A percentile compares a stretch with the other conserved stretches of the same genome.
Conservation (phyloP, 92 coral and sea anemone species). For the Epizoanthus ramosus region DNA sequence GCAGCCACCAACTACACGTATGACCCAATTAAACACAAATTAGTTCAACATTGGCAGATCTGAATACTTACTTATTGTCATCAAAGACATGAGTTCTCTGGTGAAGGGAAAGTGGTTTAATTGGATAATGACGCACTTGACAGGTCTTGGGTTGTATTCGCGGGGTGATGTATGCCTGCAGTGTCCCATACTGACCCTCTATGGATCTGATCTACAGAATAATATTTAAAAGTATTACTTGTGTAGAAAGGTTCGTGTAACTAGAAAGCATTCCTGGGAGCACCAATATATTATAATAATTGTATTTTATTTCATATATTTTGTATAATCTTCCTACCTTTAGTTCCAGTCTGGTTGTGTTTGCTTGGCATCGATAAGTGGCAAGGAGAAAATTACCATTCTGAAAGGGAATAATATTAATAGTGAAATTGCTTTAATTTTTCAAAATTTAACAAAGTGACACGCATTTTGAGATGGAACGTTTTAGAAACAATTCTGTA, state of each 20-base stretch:
- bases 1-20: too few species aligned
- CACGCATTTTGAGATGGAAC: neutral
- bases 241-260: neutral
- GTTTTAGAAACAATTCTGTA: neutral
- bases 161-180: conserved; percentile 96
- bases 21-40: too few species aligned
- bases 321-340: conserved; percentile 55
- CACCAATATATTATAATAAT: neutral
- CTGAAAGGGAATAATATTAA: conserved; percentile 57
- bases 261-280: neutral
- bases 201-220: conserved; percentile 84
- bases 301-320: too few species aligned
- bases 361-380: conserved; percentile 97
- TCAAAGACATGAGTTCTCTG: conserved; percentile 94
- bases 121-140: conserved; percentile 92
- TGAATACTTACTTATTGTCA: conserved; percentile 82
- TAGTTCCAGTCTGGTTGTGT: conserved; percentile 95
- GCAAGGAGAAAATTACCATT: conserved; percentile 96
- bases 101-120: conserved; percentile 96
- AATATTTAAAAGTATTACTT: conserved; percentile 3
- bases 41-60: too few species aligned
- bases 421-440: neutral
- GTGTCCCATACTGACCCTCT: conserved; percentile 95
- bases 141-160: conserved; percentile 98
- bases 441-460: neutral